Percentiles rank a stretch among this genome's conserved stretches.
phyloP scores from a whole-genome alignment of 1,140 invertebrate species.

The Drosophila leontia region DNA sequence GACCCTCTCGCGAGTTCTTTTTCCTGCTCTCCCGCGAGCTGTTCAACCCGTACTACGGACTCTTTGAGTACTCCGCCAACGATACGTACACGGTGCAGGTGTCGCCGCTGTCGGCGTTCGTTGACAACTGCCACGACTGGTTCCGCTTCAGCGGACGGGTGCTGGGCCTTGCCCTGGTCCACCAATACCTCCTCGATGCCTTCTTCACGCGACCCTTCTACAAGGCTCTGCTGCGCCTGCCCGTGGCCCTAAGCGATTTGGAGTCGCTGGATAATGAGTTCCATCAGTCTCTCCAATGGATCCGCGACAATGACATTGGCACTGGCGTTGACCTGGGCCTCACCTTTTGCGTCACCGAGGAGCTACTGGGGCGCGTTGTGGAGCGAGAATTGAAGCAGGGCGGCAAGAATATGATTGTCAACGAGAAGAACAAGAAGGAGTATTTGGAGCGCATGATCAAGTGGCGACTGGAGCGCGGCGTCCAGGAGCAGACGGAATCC shows the following conservation, averaged over 20 bases:
- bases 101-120: constrained; percentile 98
- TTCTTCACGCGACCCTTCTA: constrained; percentile 99
- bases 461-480: constrained; percentile 97
- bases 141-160: constrained; percentile 98
- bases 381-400: constrained; percentile 97
- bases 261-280: constrained; percentile 93
- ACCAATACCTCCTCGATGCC: constrained; percentile 98
- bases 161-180: constrained; percentile 96
- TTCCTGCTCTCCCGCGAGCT: constrained; percentile 97
- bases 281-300: constrained; percentile 97
- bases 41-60: constrained; percentile 99
- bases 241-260: constrained; percentile 96
- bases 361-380: constrained; percentile 92
- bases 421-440: constrained; percentile 98
- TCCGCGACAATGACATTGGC: constrained; percentile 94
- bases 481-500: constrained; percentile 97
- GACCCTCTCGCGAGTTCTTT: constrained; percentile 97
- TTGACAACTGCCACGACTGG: constrained; percentile 99
- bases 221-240: constrained; percentile 95
- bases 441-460: constrained; percentile 97
- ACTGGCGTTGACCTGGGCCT: constrained; percentile 90
- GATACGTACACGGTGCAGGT: constrained; percentile 99
- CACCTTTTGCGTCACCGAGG: constrained; percentile 92
- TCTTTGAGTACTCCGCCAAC: constrained; percentile 99
- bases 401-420: constrained; percentile 95